phyloP scores from a whole-genome alignment of 2,888 invertebrate species.

The Drosophila prostipennis region DNA sequence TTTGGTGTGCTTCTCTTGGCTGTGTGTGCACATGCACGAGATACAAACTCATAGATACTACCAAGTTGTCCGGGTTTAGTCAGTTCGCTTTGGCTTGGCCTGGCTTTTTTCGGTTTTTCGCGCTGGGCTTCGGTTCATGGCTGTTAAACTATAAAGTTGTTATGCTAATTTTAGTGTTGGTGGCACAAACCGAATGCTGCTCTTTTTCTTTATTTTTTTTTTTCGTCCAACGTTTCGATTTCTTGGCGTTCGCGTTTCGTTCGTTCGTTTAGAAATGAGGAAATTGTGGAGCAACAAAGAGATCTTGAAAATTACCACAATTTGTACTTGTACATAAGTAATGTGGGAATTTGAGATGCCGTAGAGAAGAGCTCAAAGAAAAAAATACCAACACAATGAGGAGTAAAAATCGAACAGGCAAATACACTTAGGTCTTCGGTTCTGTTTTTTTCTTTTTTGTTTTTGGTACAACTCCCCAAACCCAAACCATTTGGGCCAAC shows the following conservation, averaged over 20 bases:
- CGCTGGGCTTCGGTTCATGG: conserved; percentile 50
- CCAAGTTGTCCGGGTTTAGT: conserved; percentile 47
- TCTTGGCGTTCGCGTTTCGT: conserved; percentile 17
- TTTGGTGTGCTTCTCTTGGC: conserved; percentile 30
- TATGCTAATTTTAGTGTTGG: conserved; percentile 83
- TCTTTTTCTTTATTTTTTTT: conserved; percentile 1
- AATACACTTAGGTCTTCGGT: conserved; percentile 65
- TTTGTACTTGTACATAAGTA: conserved; percentile 81
- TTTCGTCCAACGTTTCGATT: conserved; percentile 35
- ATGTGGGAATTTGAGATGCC: conserved; percentile 70
- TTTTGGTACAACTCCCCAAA: conserved; percentile 12
- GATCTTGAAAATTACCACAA: conserved; percentile 80
- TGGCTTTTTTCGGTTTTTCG: conserved; percentile 18
- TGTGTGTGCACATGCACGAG: conserved; percentile 62
- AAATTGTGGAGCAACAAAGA: conserved; percentile 77
- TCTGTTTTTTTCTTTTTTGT: conserved; percentile 4
- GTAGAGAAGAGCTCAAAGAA: conserved; percentile 26
- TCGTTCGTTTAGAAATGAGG: conserved; percentile 71
- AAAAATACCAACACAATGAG: conserved; percentile 26
- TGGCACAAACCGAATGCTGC: conserved; percentile 50
- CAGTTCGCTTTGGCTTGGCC: conserved; percentile 20
- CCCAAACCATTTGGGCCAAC: conserved; percentile 33
- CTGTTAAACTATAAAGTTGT: conserved; percentile 84
- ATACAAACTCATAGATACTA: conserved; percentile 76
- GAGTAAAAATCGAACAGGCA: conserved; percentile 72